Percentiles rank a stretch among this genome's conserved stretches.
Conservation (phyloP, 1,140 invertebrate species). For the Drosophila suzukii region DNA sequence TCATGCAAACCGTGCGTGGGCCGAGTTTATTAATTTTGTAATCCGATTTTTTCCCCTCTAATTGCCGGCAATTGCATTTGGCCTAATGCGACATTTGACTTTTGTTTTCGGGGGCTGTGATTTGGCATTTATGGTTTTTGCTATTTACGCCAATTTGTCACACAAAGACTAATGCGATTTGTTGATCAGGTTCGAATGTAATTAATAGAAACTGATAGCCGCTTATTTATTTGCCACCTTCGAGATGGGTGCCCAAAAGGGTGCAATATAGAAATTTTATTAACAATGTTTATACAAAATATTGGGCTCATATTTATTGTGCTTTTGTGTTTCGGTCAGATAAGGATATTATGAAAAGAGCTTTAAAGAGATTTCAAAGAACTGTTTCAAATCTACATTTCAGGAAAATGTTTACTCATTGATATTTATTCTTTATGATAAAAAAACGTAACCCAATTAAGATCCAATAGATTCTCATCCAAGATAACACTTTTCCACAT, state of each 20-base stretch:
- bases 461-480: background rate
- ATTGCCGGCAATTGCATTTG: slow-evolving; percentile 73
- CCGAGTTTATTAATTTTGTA: slow-evolving; percentile 71
- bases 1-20: slow-evolving; percentile 16
- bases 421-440: background rate
- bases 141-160: slow-evolving; percentile 37
- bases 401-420: too few species aligned
- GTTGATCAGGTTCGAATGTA: slow-evolving; percentile 43
- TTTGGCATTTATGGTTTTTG: slow-evolving; percentile 36
- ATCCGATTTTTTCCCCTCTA: slow-evolving; percentile 42
- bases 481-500: background rate
- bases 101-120: slow-evolving; percentile 24
- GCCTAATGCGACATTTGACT: slow-evolving; percentile 52
- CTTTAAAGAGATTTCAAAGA: too few species aligned
- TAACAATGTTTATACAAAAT: background rate
- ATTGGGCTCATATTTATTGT: background rate
- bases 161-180: slow-evolving; percentile 45
- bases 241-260: background rate
- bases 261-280: background rate
- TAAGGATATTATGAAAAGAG: background rate
- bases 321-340: background rate
- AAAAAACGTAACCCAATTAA: background rate
- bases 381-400: too few species aligned
- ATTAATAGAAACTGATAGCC: slow-evolving; percentile 38
- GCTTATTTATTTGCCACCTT: slow-evolving; percentile 14